Evolutionary conservation across 2,888 invertebrate genomes (phyloP).

Genomic region (Dioctria rufipes): DNA sequence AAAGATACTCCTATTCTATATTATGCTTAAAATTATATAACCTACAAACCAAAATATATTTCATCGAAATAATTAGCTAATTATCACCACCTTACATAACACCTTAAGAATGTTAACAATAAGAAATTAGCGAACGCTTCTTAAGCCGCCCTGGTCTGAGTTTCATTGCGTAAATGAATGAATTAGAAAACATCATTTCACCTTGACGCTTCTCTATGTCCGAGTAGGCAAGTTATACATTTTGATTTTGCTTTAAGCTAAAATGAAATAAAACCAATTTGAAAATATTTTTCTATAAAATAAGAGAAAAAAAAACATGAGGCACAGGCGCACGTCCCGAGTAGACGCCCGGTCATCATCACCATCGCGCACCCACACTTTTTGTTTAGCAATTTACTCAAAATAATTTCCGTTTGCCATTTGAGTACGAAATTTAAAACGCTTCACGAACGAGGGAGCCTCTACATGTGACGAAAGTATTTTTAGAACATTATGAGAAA

Average conservation of each 20-base stretch:
- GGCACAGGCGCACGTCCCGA: too few relatives aligned
- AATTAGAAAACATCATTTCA: constrained; percentile 14
- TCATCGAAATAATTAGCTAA: not conserved
- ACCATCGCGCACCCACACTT: constrained; percentile 34
- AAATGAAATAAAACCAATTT: not conserved
- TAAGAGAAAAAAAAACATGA: not conserved
- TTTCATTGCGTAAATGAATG: not conserved
- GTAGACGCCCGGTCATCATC: too few relatives aligned
- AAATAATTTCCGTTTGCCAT: constrained; percentile 25
- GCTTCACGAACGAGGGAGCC: constrained; percentile 15
- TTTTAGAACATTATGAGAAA: constrained; percentile 35
- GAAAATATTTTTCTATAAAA: not conserved
- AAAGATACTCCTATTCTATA: too few relatives aligned
- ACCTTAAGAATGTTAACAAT: constrained; percentile 17
- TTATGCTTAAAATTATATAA: too few relatives aligned
- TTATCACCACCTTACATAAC: not conserved
- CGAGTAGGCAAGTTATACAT: not conserved
- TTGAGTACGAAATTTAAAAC: constrained; percentile 50
- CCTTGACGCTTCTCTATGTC: constrained; percentile 19
- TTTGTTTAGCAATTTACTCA: constrained; percentile 14
- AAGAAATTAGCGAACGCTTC: constrained; percentile 9
- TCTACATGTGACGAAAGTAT: constrained; percentile 34
- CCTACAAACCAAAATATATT: too few relatives aligned
- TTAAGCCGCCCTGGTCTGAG: not conserved
- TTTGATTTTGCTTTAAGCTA: not conserved